phyloP scores from a whole-genome alignment of 2,888 invertebrate species.

The Pachydiplax longipennis region DNA sequence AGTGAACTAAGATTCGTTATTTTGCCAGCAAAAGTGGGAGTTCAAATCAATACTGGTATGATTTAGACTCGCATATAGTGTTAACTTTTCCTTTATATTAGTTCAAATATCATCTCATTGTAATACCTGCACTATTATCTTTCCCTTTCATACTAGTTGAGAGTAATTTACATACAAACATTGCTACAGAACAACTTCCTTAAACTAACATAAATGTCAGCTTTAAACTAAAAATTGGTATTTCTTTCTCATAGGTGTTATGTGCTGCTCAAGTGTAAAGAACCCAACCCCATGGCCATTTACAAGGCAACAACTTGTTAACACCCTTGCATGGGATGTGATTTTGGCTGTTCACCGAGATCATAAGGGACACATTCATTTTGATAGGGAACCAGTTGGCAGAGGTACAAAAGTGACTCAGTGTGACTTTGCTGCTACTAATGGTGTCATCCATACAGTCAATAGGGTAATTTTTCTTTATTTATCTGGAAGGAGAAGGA shows the following conservation, averaged over 20 bases:
- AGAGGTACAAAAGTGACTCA: slow-evolving; percentile 7
- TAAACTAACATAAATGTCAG: neutral
- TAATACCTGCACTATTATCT: too few species aligned
- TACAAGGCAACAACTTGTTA: slow-evolving; percentile 13
- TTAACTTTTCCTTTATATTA: too few species aligned
- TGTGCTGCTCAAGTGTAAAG: slow-evolving; percentile 32
- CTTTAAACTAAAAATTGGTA: neutral
- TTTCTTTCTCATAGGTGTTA: neutral
- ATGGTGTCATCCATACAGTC: slow-evolving; percentile 72
- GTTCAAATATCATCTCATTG: too few species aligned
- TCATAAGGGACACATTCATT: slow-evolving; percentile 23
- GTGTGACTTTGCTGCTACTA: slow-evolving; percentile 60
- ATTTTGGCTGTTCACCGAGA: slow-evolving; percentile 16
- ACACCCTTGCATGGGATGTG: slow-evolving; percentile 27
- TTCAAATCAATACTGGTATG: too few species aligned
- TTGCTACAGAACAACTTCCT: neutral
- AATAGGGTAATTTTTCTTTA: slow-evolving; percentile 60
- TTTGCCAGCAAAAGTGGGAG: too few species aligned
- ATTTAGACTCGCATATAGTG: too few species aligned
- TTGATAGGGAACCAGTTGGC: slow-evolving; percentile 23
- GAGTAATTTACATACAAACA: too few species aligned
- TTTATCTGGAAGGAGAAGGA: neutral
- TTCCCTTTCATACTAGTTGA: too few species aligned
- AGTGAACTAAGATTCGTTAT: too few species aligned
- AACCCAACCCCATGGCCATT: slow-evolving; percentile 33